Conservation (phyloP, 2,113 vertebrate genomes). For the Centropristis striata region DNA sequence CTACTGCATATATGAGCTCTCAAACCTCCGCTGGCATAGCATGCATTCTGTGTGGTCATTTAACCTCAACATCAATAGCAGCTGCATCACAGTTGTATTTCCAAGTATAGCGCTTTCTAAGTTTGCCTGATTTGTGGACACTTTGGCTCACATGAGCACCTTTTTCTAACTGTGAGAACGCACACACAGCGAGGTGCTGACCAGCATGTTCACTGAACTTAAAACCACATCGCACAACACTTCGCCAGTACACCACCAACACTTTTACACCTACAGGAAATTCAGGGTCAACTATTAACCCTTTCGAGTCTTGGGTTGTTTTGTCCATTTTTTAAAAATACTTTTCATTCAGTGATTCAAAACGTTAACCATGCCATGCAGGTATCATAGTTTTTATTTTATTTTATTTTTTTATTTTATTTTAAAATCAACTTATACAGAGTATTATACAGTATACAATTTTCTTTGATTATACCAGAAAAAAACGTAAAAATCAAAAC, state of each 20-base stretch:
- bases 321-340: too few relatives aligned
- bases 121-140: constrained; percentile 26
- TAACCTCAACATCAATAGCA: constrained; percentile 59
- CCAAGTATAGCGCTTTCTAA: constrained; percentile 40
- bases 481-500: too few relatives aligned
- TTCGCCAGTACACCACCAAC: neutral
- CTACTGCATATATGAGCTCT: neutral
- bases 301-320: too few relatives aligned
- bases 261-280: too few relatives aligned
- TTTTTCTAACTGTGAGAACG: constrained; percentile 10
- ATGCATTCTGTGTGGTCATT: constrained; percentile 24
- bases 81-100: constrained; percentile 50
- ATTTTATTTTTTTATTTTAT: too few relatives aligned
- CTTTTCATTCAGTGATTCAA: too few relatives aligned
- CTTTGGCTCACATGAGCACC: neutral
- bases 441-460: too few relatives aligned
- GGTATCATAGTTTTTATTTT: too few relatives aligned
- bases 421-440: too few relatives aligned
- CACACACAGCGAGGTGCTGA: neutral
- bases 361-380: too few relatives aligned
- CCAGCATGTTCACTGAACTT: neutral
- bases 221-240: neutral
- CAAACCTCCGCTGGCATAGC: constrained; percentile 7
- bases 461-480: too few relatives aligned
- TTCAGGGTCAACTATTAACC: too few relatives aligned